phyloP scores from a whole-genome alignment of 1,140 invertebrate species.

The Aphelenchoides fujianensis region DNA sequence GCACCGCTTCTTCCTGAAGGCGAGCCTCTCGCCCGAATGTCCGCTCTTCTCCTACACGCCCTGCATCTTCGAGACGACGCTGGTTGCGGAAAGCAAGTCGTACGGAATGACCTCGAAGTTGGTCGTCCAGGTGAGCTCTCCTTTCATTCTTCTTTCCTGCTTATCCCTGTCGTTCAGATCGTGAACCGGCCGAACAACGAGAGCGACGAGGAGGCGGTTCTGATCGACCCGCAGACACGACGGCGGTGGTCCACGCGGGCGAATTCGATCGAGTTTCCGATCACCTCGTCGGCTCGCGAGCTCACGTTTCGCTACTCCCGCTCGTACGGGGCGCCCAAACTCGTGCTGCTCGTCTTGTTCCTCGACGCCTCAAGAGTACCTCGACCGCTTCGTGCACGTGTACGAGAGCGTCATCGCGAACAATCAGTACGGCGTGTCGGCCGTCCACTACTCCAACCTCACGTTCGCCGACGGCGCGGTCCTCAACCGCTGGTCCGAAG shows the following conservation, averaged over 20 bases:
- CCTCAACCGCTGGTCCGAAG: conserved; percentile 55
- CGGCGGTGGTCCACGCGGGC: conserved; percentile 69
- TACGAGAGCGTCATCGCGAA: conserved; percentile 49
- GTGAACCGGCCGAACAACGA: conserved; percentile 58
- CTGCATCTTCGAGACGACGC: conserved; percentile 45
- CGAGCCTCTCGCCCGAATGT: conserved; percentile 50
- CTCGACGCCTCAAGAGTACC: conserved; percentile 60
- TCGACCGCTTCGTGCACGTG: conserved; percentile 57
- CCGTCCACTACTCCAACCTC: conserved; percentile 59
- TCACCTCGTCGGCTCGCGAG: conserved; percentile 77
- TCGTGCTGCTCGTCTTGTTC: conserved; percentile 56
- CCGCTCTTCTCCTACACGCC: conserved; percentile 41
- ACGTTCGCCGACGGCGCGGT: conserved; percentile 50
- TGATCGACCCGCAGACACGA: conserved; percentile 43
- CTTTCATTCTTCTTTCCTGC: too few relatives aligned
- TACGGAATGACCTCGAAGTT: conserved; percentile 58
- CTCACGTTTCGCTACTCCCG: conserved; percentile 78
- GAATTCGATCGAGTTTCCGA: conserved; percentile 81
- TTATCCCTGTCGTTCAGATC: conserved; percentile 36
- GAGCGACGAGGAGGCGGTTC: conserved; percentile 58
- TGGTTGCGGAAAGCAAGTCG: conserved; percentile 52
- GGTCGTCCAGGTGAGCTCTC: conserved; percentile 55
- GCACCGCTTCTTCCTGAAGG: conserved; percentile 57
- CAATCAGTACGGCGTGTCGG: conserved; percentile 61
- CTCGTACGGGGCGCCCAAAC: conserved; percentile 65